Conservation (phyloP, 1,140 invertebrate genomes). For the Drosophila obscura region DNA sequence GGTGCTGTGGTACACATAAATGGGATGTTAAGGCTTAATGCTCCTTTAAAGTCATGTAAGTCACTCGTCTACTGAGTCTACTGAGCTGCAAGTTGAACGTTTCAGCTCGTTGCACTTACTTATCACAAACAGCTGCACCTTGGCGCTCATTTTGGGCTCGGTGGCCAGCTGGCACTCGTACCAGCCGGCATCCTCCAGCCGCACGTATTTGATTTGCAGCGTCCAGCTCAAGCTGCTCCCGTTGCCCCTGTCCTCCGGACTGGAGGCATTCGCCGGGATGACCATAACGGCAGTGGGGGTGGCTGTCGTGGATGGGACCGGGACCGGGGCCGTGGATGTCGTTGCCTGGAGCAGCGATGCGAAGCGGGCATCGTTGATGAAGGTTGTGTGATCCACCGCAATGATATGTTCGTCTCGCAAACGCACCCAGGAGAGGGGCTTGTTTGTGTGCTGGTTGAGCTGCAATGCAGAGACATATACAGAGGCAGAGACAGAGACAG, state of each 20-base stretch:
- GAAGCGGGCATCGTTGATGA: constrained; percentile 95
- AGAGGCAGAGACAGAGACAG: background rate
- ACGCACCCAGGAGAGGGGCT: constrained; percentile 95
- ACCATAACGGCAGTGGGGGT: background rate
- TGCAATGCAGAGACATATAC: constrained; percentile 19
- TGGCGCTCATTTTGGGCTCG: constrained; percentile 88
- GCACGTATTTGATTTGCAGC: constrained; percentile 89
- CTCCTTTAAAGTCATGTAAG: no score
- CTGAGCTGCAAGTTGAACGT: no score
- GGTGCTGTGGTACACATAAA: constrained; percentile 80
- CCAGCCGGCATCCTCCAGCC: constrained; percentile 87
- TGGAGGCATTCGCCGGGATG: constrained; percentile 8
- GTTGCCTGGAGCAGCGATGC: constrained; percentile 89
- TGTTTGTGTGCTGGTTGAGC: constrained; percentile 86
- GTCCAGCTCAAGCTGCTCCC: constrained; percentile 92
- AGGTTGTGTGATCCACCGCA: constrained; percentile 92
- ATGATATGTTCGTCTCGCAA: constrained; percentile 94
- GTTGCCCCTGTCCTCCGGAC: constrained; percentile 84
- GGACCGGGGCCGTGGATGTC: constrained; percentile 6
- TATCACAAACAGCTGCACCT: constrained; percentile 88
- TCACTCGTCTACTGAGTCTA: no score
- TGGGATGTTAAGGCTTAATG: no score
- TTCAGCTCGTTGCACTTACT: constrained; percentile 84
- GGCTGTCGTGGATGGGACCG: constrained; percentile 14
- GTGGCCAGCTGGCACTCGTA: constrained; percentile 91